Evolutionary conservation across 2,888 invertebrate genomes (phyloP).

Genomic region (Panorpa germanica): DNA sequence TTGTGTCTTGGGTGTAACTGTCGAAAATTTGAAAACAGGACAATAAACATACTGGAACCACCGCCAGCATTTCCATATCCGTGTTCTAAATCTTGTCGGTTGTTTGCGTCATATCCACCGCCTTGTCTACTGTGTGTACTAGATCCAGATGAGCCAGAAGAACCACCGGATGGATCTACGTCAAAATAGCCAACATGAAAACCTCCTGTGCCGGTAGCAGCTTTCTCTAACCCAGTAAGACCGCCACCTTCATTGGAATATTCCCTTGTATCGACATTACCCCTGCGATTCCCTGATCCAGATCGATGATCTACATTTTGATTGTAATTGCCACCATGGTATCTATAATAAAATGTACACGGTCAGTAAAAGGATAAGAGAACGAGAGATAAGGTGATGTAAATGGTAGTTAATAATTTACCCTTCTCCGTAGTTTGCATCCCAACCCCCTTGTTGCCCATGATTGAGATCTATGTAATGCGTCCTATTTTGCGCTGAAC

Average conservation of each 20-base stretch:
- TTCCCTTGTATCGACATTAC: slow-evolving; percentile 12
- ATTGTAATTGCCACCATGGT: slow-evolving; percentile 11
- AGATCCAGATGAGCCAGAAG: slow-evolving; percentile 1
- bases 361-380: no score
- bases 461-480: no score
- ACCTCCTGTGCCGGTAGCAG: no score
- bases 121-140: slow-evolving; percentile 3
- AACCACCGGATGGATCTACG: slow-evolving; percentile 3
- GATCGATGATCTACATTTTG: slow-evolving; percentile 10
- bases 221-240: slow-evolving; percentile 5
- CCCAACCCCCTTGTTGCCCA: no score
- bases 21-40: no score
- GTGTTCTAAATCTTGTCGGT: slow-evolving; percentile 13
- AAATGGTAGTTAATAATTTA: no score
- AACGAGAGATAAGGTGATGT: no score
- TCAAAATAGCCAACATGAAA: slow-evolving; percentile 3
- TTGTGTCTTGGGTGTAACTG: no score
- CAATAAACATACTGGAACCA: slow-evolving; percentile 7
- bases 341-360: no score
- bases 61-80: slow-evolving; percentile 9
- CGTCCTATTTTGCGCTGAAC: no score
- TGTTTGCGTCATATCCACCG: slow-evolving; percentile 13
- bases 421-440: no score
- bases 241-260: neutral
- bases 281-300: slow-evolving; percentile 15